Evolutionary conservation across 2,797 vertebrate species (phyloP).

Genomic region (Vipera latastei): DNA sequence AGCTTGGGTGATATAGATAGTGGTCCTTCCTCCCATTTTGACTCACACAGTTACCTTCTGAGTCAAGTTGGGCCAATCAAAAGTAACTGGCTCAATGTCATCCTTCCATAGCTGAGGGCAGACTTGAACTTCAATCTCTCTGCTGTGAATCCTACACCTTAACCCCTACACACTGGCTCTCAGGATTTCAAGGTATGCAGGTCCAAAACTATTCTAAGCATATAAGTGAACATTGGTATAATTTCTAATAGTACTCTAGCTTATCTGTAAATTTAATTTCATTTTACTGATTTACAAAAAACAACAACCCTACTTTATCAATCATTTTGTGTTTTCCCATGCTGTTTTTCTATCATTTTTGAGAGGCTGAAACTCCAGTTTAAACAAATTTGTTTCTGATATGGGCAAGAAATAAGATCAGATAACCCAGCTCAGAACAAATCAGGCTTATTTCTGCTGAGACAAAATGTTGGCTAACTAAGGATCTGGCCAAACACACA

Average conservation of each 20-base stretch:
- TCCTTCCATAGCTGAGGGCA: not conserved
- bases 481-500: not conserved
- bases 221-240: not conserved
- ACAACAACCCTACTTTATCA: not conserved
- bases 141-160: not conserved
- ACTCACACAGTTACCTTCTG: not conserved
- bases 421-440: not conserved
- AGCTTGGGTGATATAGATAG: not conserved
- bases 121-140: not conserved
- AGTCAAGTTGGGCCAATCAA: not conserved
- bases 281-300: not conserved
- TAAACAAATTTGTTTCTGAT: not conserved
- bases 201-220: not conserved
- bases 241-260: not conserved
- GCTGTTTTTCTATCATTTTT: not conserved
- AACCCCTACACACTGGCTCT: not conserved
- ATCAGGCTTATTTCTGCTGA: not conserved
- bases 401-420: not conserved
- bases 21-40: not conserved
- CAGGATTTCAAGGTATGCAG: not conserved
- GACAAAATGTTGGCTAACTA: not conserved
- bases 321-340: not conserved
- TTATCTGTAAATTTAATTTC: not conserved
- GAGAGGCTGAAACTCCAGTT: not conserved
- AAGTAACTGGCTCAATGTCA: not conserved